phyloP scores from a whole-genome alignment of 2,888 invertebrate species.

The Caenorhabditis sulstoni region DNA sequence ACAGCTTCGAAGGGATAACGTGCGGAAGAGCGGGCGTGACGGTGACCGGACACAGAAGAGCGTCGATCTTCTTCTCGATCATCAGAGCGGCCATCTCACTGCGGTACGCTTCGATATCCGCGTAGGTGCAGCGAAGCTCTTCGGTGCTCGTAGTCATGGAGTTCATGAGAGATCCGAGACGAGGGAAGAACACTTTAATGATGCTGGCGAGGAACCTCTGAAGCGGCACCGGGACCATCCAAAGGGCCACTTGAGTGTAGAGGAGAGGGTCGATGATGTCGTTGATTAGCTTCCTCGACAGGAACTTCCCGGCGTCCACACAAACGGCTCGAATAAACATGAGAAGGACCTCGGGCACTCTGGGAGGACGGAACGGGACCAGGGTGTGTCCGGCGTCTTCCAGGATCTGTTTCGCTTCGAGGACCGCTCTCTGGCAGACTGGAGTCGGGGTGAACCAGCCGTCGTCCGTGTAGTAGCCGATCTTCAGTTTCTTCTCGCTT shows the following conservation, averaged over 20 bases:
- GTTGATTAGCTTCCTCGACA: slow-evolving; percentile 64
- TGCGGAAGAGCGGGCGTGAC: slow-evolving; percentile 66
- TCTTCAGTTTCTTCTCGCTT: slow-evolving; percentile 53
- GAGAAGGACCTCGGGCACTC: slow-evolving; percentile 60
- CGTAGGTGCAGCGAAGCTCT: slow-evolving; percentile 72
- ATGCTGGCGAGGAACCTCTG: slow-evolving; percentile 57
- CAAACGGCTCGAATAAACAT: slow-evolving; percentile 71
- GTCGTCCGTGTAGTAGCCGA: slow-evolving; percentile 75
- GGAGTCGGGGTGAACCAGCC: slow-evolving; percentile 77
- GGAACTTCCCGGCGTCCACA: slow-evolving; percentile 73
- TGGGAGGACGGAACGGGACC: slow-evolving; percentile 72
- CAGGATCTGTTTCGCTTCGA: slow-evolving; percentile 70
- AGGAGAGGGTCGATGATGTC: slow-evolving; percentile 66
- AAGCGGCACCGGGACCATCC: slow-evolving; percentile 65
- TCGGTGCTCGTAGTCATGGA: slow-evolving; percentile 62
- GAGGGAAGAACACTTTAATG: slow-evolving; percentile 63
- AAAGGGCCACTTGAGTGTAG: slow-evolving; percentile 61
- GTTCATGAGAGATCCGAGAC: slow-evolving; percentile 62
- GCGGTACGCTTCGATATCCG: slow-evolving; percentile 71
- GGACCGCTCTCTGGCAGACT: slow-evolving; percentile 69
- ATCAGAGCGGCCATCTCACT: slow-evolving; percentile 66
- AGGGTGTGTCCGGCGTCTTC: slow-evolving; percentile 71
- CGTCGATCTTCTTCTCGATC: slow-evolving; percentile 66
- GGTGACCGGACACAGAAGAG: slow-evolving; percentile 71
- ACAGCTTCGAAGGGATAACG: slow-evolving; percentile 69